Percentiles rank a stretch among this genome's conserved stretches.
Evolutionary conservation across 2,888 invertebrate species (phyloP).

Genomic region (Meghimatium bilineatum): DNA sequence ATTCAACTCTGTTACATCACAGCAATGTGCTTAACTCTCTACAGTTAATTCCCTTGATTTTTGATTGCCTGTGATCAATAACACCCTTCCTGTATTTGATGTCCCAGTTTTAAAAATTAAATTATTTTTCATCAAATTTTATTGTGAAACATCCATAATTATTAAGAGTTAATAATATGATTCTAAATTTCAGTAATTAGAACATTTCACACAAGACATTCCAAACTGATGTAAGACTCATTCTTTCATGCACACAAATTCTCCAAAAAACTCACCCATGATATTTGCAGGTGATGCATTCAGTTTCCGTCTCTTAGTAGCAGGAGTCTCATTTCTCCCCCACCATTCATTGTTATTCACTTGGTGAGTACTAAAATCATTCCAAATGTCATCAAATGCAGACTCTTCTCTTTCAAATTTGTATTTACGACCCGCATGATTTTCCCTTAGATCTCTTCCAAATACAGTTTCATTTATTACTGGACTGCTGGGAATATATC

Average conservation of each 20-base stretch:
- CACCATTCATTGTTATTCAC: slow-evolving; percentile 39
- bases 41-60: too few relatives aligned
- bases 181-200: too few relatives aligned
- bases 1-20: too few relatives aligned
- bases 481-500: background rate
- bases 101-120: too few relatives aligned
- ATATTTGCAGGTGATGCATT: background rate
- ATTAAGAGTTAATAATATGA: too few relatives aligned
- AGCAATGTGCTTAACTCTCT: too few relatives aligned
- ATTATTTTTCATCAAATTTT: too few relatives aligned
- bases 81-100: too few relatives aligned
- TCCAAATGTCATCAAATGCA: background rate
- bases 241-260: background rate
- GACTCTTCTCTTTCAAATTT: background rate
- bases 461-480: background rate
- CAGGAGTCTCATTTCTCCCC: background rate
- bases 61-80: too few relatives aligned
- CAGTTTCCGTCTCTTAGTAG: slow-evolving; percentile 22
- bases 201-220: too few relatives aligned
- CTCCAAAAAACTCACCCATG: background rate
- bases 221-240: background rate
- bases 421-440: background rate
- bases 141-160: too few relatives aligned
- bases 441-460: background rate
- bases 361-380: slow-evolving; percentile 24